Base-by-base conservation (phyloP, 2,113 vertebrate genomes). In the Phylloscopus trochiloides region DNA sequence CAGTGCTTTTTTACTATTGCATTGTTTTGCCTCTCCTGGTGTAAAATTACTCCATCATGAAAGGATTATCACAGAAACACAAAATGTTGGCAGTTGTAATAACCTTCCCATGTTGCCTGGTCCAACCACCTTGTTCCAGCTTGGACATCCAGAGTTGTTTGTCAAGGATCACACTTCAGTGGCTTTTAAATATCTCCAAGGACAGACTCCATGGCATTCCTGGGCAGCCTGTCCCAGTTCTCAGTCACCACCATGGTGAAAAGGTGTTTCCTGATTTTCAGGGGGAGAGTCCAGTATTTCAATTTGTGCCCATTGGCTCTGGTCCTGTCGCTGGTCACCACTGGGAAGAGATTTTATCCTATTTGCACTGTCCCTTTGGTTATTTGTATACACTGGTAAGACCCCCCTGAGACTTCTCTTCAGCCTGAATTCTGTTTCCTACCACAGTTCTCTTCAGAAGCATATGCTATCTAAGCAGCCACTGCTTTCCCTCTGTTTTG, bases 121-220 rank as follows among this genome's bases (percentile, higher is more conserved):
- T 59, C 54, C 28, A 58, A 9, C 2, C 9, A 40, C 9, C 5
- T 20, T 51, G 12, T 9, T 80, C 28, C 17, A n/a, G 25, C n/a
- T 59, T 50, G 24, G 50, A 24, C n/a, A 54, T 31, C 7, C 36
- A 72, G 31, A 72, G 22, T 6, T 10, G 3, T 13, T 54, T 75
- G 21, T 77, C 19, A 36, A 57, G 17, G 17, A 29, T 6, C 6
- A 5, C 2, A 2, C 24, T 89, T 19, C 1, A 3, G 9, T 2
- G 2, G 29, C 17, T 66, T 71, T 71, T 51, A n/a, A 79, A 20
- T 61, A 66, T 21, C 25, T 75, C 25, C 45, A 43, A 21, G 12
- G 9, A 12, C 5, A 24, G 20, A 68, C 38, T 86, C 11, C 14
- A 29, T 1, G 43, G 19, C 31, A 14, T 32, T 59, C 12, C 40